Base-by-base conservation (phyloP, 2,113 vertebrate genomes). In the Corythornis madagascariensis region DNA sequence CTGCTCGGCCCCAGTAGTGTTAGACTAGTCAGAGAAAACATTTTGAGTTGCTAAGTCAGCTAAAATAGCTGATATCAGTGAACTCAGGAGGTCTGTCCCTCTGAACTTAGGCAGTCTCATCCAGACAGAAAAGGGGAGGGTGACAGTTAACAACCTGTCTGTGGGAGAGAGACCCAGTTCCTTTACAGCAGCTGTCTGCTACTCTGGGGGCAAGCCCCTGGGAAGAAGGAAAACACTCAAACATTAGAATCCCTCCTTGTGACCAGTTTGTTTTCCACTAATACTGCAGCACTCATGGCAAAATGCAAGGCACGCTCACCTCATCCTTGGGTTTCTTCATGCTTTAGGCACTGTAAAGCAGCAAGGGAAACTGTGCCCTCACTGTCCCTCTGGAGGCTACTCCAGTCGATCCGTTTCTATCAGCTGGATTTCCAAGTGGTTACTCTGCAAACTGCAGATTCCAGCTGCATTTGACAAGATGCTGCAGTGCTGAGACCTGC, bases 251-350 rank as follows among this genome's bases (percentile, higher is more conserved):
- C 92, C 92, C 53, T 96, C 86, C 60, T 64, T 69, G 67, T 75
- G 33, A 92, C 89, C 86, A 52, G 65, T 66, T 72, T 89, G 59
- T 90, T 95, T 94, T 91, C 83, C 90, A 63, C 96, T 95, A 96
- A 88, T 83, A 89, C 89, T 96, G 94, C 76, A 67, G 57, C 89
- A 94, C 60, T 89, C 93, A 71, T 71, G 90, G 96, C 93, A 88
- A 92, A 91, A 79, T 28, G 67, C 95, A 95, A 98, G 97, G 97
- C 96, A 94, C 95, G 15, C 70, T 88, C 75, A 83, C 92, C 95
- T 96, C 85, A 43, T 66, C 55, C 73, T 11, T 45, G 0, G 1
- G 29, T 52, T 69, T 94, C 95, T 74, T 70, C 93, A 69, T 17
- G 76, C 95, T 92, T 91, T 31, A 96, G 96, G 96, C 96, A 95